Evolutionary conservation across 2,888 invertebrate genomes (phyloP), one percentile per base, ranked within the genome.

Genomic region (Epirrita christyi): DNA sequence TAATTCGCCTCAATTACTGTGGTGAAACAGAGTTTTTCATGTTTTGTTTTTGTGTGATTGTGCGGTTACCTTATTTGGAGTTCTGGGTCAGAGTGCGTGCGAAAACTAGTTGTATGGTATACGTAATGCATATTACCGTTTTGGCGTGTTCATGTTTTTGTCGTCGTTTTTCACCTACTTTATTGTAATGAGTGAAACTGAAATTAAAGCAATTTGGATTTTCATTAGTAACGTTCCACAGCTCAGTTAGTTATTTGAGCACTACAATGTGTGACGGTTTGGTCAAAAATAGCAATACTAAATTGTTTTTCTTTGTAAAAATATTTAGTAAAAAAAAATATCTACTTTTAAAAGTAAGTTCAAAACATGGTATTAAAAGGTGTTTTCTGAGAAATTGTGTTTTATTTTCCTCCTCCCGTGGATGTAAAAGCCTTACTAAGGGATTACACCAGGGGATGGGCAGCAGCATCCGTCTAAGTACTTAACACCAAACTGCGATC

Each of bases 1-100:
- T 80, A 81, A 80, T 81, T 70, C 70, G 76, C 73, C 69, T 72
- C 78, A 80, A 81, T 80, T 75, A 74, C 68, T 62, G 65, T 83
- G 80, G 72, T 73, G 82, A 79, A 83, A 84, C 75, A 64, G 67
- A 61, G 62, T 66, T 68, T 77, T 77, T 76, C 72, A 68, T 66
- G 66, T 68, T 71, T 76, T 66, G 63, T 66, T 73, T 78, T 78
- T 72, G 67, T 71, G 70, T 68, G 73, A 73, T 75, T 75, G 70
- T 55, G 63, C 64, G 72, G 69, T 73, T 68, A 58, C 59, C 61
- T 63, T 66, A 70, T 64, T 64, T 65, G 62, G 66, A 59, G 65
- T 71, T 73, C 75, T 67, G 66, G 81, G 80, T 81, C 78, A 75
- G 50, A 78, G 78, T 80, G 77, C 80, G 76, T 74, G 70, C 64